Evolutionary conservation across 2,113 vertebrate species (phyloP), one percentile per base, ranked within the genome.

Genomic region (Recurvirostra avosetta): DNA sequence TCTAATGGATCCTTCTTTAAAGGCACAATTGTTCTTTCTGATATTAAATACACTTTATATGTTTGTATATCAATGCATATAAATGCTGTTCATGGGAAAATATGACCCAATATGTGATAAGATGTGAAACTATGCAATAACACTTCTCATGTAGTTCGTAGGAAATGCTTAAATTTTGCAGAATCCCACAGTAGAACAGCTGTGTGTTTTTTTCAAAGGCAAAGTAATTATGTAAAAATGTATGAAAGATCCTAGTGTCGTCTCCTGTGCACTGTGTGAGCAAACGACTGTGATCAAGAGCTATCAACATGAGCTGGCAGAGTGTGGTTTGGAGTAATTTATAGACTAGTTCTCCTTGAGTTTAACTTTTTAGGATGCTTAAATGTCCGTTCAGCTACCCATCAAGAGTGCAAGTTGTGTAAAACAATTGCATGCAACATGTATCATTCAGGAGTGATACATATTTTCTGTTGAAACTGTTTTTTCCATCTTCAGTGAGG

Each of bases 181-280:
- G 27, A 67, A 85, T 88, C 21, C 7, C 29, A 36, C 30, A 68
- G 11, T 29, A 43, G 63, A 9, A 53, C 6, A 19, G 3, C 19
- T 36, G 10, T 8, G 14, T 34, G 6, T 0, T 43, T 70, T 45
- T 83, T 75, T n/a, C 2, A 43, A 75, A 62, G 6, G 30, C 10
- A 40, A 43, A 49, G 3, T 41, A 74, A n/a, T 77, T 77, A 56
- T 26, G 12, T 23, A 74, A 89, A 88, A 72, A 62, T 29, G 27
- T 34, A 6, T 29, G 6, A 73, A 86, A 72, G 23, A 53, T 8
- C 36, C 29, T n/a, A 41, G 11, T 82, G 23, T 78, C 3, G 9
- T 15, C 7, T 75, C 0, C 0, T n/a, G 27, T 53, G 23, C n/a
- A 14, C 1, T 1, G 15, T 55, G 38, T 70, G 40, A 84, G 41